These are phyloP conservation scores for Mythimna albipuncta DNA, from an alignment of 2,888 invertebrate genomes.

Conservation along the genomic window DNA sequence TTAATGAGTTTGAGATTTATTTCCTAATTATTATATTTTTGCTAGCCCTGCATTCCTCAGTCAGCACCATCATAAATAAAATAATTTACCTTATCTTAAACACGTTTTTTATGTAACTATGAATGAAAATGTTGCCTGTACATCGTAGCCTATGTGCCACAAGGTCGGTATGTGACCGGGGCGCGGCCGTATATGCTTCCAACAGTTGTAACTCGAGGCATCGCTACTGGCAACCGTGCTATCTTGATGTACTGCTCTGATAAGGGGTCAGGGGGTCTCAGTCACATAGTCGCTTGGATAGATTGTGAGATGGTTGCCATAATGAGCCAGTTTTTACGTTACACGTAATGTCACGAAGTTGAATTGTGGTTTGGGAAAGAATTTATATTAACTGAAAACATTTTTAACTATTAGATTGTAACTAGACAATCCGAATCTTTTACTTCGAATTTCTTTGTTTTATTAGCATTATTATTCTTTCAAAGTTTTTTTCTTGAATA, in stretches of 20 bases:
- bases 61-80: not conserved
- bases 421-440: no score
- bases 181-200: conserved; percentile 34
- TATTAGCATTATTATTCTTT: no score
- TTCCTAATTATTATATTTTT: not conserved
- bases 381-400: not conserved
- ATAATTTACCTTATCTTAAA: not conserved
- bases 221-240: conserved; percentile 43
- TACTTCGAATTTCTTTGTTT: no score
- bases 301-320: conserved; percentile 36
- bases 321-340: conserved; percentile 45
- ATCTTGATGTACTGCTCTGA: conserved; percentile 52
- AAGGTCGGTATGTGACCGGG: conserved; percentile 60
- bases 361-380: not conserved
- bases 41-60: not conserved
- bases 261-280: conserved; percentile 28
- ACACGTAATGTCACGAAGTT: not conserved
- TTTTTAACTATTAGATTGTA: not conserved
- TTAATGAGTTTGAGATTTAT: no score
- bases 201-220: conserved; percentile 16
- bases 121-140: conserved; percentile 22
- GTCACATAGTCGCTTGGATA: conserved; percentile 37
- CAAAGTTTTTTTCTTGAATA: no score
- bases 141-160: conserved; percentile 7
- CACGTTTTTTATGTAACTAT: conserved; percentile 29